phyloP scores from a whole-genome alignment of 2,888 invertebrate species.

The Amorpha juglandis region DNA sequence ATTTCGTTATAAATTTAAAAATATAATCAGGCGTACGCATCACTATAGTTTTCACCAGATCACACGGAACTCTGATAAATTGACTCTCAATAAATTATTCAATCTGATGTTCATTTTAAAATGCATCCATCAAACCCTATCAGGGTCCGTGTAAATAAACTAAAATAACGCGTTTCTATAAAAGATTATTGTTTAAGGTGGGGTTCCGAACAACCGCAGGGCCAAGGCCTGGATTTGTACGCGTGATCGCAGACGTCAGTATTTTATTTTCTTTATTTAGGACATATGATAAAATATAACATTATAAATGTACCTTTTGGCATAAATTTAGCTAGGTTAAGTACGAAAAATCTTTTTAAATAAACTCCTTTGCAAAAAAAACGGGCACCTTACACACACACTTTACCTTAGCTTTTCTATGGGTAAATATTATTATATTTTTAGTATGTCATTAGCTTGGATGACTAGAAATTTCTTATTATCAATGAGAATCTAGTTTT shows the following conservation, averaged over 20 bases:
- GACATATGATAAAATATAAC: too few species aligned
- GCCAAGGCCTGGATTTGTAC: too few species aligned
- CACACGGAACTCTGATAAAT: conserved; percentile 41
- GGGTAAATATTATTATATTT: too few species aligned
- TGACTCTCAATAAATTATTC: conserved; percentile 64
- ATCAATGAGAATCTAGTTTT: too few species aligned
- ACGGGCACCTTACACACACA: too few species aligned
- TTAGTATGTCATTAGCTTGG: too few species aligned
- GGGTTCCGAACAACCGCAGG: not conserved
- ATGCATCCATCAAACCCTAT: conserved; percentile 63
- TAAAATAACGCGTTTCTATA: conserved; percentile 31
- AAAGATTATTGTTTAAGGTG: conserved; percentile 20
- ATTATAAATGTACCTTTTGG: too few species aligned
- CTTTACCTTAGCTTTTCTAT: too few species aligned
- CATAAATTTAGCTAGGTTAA: too few species aligned
- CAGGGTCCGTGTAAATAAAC: conserved; percentile 32
- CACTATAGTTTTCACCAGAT: not conserved
- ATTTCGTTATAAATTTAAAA: not conserved
- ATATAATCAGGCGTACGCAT: not conserved
- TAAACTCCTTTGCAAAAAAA: too few species aligned
- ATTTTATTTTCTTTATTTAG: not conserved
- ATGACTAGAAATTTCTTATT: too few species aligned
- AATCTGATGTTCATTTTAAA: conserved; percentile 63
- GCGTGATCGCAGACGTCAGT: not conserved
- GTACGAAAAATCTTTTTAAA: too few species aligned